Conservation (phyloP, 1,140 invertebrate genomes). For the Brachionus sp. region DNA sequence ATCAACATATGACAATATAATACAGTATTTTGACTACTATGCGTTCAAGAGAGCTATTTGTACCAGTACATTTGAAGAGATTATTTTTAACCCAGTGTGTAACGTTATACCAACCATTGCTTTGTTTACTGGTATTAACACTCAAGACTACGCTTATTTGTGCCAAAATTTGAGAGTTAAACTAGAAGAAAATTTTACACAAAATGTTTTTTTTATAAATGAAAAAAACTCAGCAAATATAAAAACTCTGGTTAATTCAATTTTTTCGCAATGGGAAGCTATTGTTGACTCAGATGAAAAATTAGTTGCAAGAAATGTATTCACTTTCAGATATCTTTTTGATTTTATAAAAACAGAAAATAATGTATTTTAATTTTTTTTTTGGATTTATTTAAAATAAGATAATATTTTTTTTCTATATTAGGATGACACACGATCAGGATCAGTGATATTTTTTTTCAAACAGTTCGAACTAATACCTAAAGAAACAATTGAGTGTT, state of each 20-base stretch:
- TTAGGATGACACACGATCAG: background rate
- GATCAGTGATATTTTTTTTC: constrained; percentile 40
- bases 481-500: constrained; percentile 42
- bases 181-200: constrained; percentile 25
- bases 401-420: background rate
- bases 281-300: constrained; percentile 10
- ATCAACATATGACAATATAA: constrained; percentile 17
- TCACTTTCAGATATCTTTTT: constrained; percentile 34
- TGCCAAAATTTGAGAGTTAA: constrained; percentile 9
- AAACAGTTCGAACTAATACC: constrained; percentile 43
- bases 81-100: constrained; percentile 35
- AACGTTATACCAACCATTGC: constrained; percentile 42
- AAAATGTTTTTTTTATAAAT: constrained; percentile 38
- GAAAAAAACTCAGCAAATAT: constrained; percentile 40
- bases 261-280: constrained; percentile 34
- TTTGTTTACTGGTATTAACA: constrained; percentile 43
- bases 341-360: background rate
- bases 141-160: constrained; percentile 40
- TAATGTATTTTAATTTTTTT: background rate
- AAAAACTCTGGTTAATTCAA: constrained; percentile 35
- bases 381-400: background rate
- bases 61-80: background rate
- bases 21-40: constrained; percentile 45
- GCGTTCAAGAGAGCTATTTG: constrained; percentile 14
- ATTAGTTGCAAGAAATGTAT: constrained; percentile 2